Evolutionary conservation across 2,888 invertebrate genomes (phyloP), one percentile per base, ranked within the genome.

Genomic region (Apantesis nais): DNA sequence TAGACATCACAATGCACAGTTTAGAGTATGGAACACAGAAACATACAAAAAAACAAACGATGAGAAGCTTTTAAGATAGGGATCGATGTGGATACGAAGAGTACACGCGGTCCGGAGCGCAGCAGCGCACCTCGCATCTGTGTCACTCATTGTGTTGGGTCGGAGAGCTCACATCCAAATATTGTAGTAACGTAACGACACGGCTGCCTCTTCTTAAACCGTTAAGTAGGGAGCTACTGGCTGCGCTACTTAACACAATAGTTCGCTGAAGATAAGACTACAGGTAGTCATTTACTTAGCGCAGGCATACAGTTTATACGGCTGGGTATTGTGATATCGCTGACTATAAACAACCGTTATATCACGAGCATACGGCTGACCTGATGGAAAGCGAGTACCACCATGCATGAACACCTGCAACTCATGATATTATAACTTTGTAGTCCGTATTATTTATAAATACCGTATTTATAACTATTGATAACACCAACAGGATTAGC

Each of bases 51-150:
- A 72, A 78, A 74, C 76, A 74, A 81, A 80, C 75, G 73, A 76
- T 75, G 80, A 78, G 72, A 83, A 78, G 82, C 86, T 86, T 86
- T 86, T 86, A 86, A 86, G 86, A 86, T 86, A 85, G 68, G 63
- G 80, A 86, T 86, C 85, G 66, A 62, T 31, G 66, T n/a, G 65
- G 41, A 41, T 66, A 58, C 65, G 71, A 8, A 37, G 62, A 52
- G 68, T 44, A 60, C 62, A 25, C 34, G 39, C 19, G 66, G n/a
- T 34, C 44, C 31, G 16, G 66, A 55, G 52, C 66, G 61, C 66
- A n/a, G 48, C 67, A 37, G 52, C n/a, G 48, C 60, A 31, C 61
- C 11, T n/a, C 44, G 16, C n/a, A 64, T 60, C 61, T 69, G 52
- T 61, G 66, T 66, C 70, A 52, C 41, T 70, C 70, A 61, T 61